Percentiles rank a stretch among this genome's conserved stretches.
Conservation (phyloP, 2,797 vertebrate species). For the Phoxinus dragarum region DNA sequence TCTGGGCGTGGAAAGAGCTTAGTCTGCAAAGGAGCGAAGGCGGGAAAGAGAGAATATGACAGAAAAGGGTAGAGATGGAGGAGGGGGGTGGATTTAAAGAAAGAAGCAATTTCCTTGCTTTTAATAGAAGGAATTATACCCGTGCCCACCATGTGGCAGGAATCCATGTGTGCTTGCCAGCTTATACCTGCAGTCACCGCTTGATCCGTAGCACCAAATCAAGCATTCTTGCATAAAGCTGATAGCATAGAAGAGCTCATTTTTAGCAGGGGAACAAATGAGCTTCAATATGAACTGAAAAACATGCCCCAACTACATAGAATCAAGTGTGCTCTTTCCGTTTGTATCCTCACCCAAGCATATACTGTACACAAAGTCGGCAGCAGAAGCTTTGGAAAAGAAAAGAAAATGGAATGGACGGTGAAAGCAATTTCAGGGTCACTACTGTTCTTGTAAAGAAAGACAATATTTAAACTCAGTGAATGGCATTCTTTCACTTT, state of each 20-base stretch:
- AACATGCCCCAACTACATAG: background rate
- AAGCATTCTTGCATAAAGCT: constrained; percentile 11
- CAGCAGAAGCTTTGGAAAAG: constrained; percentile 2
- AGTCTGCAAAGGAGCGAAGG: constrained; percentile 46
- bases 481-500: background rate
- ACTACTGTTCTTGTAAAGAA: background rate
- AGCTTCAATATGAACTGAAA: background rate
- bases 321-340: background rate
- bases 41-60: constrained; percentile 19
- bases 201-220: constrained; percentile 17
- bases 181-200: constrained; percentile 28
- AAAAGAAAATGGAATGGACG: background rate
- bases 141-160: constrained; percentile 41
- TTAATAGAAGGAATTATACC: constrained; percentile 53
- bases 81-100: constrained; percentile 10
- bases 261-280: constrained; percentile 39
- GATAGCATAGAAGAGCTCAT: constrained; percentile 36
- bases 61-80: background rate
- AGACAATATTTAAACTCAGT: constrained; percentile 1
- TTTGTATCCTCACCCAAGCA: constrained; percentile 7
- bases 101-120: constrained; percentile 54
- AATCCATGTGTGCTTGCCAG: constrained; percentile 32
- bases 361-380: background rate
- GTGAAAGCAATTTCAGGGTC: constrained; percentile 31
- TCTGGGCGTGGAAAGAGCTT: constrained; percentile 51